Evolutionary conservation across 2,113 vertebrate species (phyloP).

Genomic region (Poicephalus meyeri): DNA sequence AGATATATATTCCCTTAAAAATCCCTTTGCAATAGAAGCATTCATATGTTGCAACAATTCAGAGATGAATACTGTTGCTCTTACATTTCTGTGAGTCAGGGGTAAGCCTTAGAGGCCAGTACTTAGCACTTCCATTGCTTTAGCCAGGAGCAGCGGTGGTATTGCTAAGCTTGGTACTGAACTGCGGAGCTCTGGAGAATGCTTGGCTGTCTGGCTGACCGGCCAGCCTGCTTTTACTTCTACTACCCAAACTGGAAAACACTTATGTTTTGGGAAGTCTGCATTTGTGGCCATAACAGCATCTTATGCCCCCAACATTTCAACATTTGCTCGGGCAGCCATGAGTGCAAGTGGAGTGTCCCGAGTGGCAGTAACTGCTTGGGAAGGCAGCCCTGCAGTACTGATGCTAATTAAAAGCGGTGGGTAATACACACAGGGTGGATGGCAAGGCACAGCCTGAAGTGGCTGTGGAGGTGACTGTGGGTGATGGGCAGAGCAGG

Average conservation of each 20-base stretch:
- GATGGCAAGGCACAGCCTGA: not conserved
- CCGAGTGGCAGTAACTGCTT: not conserved
- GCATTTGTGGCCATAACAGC: not conserved
- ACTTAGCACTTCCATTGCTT: not conserved
- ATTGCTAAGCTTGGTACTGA: not conserved
- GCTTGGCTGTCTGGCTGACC: not conserved
- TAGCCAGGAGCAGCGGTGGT: not conserved
- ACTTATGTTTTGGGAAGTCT: not conserved
- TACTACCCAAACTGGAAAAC: not conserved
- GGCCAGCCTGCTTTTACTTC: not conserved
- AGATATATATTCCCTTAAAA: not conserved
- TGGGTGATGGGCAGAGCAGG: not conserved
- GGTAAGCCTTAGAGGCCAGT: not conserved
- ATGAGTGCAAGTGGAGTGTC: not conserved
- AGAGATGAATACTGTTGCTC: not conserved
- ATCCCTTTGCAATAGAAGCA: not conserved
- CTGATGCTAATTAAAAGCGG: rapidly evolving
- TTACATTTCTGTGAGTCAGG: not conserved
- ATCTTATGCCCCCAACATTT: not conserved
- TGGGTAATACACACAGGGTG: rapidly evolving
- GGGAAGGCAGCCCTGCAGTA: not conserved
- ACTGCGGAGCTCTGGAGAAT: not conserved
- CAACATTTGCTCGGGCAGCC: not conserved
- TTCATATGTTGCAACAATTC: not conserved
- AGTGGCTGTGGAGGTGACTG: not conserved